These are phyloP conservation scores for Hippocampus kuda DNA, from an alignment of 2,797 vertebrate species.

Conservation along the genomic window DNA sequence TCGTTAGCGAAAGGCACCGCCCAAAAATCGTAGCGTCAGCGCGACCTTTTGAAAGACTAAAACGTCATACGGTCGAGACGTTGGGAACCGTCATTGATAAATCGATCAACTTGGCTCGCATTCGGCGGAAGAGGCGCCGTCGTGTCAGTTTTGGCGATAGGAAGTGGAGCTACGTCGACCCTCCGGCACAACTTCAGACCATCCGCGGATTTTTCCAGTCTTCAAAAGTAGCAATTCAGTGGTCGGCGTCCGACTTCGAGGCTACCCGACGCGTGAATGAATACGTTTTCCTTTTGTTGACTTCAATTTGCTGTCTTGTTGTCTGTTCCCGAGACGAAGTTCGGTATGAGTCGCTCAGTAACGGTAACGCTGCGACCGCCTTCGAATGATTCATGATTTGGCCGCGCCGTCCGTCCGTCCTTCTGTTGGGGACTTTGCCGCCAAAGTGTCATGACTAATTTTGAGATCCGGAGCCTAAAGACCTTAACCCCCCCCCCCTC, in stretches of 20 bases:
- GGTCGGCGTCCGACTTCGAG: background rate
- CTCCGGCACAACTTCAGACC: no score
- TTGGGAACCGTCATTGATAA: no score
- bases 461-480: constrained; percentile 25
- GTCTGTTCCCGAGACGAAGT: background rate
- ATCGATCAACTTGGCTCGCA: no score
- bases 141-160: no score
- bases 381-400: background rate
- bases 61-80: no score
- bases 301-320: background rate
- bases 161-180: no score
- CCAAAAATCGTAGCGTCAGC: background rate
- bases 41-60: no score
- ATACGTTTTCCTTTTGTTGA: background rate
- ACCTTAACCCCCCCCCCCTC: constrained; percentile 12
- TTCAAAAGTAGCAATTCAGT: background rate
- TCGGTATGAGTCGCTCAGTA: background rate
- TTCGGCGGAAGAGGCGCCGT: no score
- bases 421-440: background rate
- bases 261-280: background rate
- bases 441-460: constrained; percentile 29
- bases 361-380: no score
- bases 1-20: background rate
- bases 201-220: background rate
- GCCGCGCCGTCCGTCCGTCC: background rate